These are phyloP conservation scores for Mohoua ochrocephala DNA, from an alignment of 2,113 vertebrate species.

Conservation along the genomic window DNA sequence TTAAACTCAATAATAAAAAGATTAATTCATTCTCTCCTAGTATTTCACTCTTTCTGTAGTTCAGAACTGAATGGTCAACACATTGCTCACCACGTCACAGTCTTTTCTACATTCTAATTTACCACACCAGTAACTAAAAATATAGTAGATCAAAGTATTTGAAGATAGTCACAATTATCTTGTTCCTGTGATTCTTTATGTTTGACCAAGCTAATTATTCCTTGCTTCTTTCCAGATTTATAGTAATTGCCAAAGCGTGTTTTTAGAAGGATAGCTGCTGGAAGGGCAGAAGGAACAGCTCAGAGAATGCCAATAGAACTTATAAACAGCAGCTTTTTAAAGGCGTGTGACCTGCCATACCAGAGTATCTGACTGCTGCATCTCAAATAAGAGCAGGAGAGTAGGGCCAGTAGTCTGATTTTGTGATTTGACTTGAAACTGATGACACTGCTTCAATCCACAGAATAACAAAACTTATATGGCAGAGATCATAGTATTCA, in stretches of 20 bases:
- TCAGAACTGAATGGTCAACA: not conserved
- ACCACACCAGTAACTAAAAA: not conserved
- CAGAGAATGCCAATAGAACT: not conserved
- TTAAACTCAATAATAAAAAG: not conserved
- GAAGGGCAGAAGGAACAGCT: not conserved
- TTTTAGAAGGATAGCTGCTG: not conserved
- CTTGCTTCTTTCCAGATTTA: not conserved
- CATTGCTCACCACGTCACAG: not conserved
- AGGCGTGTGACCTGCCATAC: not conserved
- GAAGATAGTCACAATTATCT: not conserved
- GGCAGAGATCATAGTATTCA: not conserved
- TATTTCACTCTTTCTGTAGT: not conserved
- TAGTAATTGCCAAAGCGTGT: not conserved
- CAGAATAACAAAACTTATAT: not conserved
- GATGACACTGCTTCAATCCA: not conserved
- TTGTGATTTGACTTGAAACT: not conserved
- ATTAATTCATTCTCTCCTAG: not conserved
- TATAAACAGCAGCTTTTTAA: not conserved
- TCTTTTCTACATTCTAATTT: not conserved
- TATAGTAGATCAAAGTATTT: not conserved
- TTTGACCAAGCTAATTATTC: not conserved
- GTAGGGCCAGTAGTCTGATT: not conserved
- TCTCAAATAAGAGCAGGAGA: not conserved
- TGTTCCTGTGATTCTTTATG: not conserved
- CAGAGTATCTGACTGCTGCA: not conserved